These are phyloP conservation scores for Tupiocoris notatus DNA, from an alignment of 2,888 invertebrate species.

Conservation along the genomic window DNA sequence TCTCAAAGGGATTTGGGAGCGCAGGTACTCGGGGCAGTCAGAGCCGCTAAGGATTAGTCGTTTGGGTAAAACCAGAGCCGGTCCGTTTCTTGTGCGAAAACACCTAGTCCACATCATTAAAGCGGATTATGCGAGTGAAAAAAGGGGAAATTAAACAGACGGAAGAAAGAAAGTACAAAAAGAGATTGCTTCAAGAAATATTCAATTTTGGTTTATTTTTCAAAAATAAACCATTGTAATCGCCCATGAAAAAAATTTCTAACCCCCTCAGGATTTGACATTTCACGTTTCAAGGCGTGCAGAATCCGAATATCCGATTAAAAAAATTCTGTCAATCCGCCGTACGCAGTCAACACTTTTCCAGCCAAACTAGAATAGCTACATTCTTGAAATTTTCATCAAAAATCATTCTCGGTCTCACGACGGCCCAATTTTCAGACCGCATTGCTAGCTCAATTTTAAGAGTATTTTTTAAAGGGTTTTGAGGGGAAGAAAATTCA, in stretches of 20 bases:
- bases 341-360: not conserved
- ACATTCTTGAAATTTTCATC: not conserved
- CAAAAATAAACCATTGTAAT: not conserved
- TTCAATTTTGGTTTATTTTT: not conserved
- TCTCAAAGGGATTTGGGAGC: no score
- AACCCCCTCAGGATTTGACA: not conserved
- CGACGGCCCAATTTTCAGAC: no score
- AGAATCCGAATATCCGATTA: not conserved
- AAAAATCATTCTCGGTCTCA: no score
- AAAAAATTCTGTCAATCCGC: not conserved
- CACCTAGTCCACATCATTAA: no score
- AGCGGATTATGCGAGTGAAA: no score
- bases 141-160: no score
- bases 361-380: not conserved
- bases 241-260: not conserved
- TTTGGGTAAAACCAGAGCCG: no score
- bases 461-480: not conserved
- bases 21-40: no score
- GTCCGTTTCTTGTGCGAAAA: no score
- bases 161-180: no score
- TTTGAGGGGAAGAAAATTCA: not conserved
- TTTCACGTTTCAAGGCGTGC: not conserved
- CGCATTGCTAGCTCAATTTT: not conserved
- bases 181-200: no score
- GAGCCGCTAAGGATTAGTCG: no score